Conservation (phyloP, 2,797 vertebrate genomes). For the Spea hammondii region DNA sequence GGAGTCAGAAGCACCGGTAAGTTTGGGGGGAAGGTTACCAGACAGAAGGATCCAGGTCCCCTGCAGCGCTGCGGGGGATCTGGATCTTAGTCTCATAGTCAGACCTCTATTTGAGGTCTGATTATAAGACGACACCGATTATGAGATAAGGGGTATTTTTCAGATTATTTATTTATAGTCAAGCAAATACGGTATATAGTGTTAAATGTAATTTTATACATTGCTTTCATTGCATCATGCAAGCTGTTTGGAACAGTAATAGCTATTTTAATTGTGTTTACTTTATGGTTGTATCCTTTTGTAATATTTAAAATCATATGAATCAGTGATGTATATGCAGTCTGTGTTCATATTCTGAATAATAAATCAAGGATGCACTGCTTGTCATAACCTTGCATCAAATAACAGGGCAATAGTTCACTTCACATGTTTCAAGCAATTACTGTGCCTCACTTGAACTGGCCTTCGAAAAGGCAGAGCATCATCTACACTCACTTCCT, state of each 20-base stretch:
- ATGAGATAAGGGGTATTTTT: too few species aligned
- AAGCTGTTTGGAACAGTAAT: neutral
- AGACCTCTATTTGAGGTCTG: too few species aligned
- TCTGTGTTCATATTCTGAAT: conserved; percentile 30
- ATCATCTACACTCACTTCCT: conserved; percentile 22
- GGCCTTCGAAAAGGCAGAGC: conserved; percentile 38
- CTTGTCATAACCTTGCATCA: conserved; percentile 44
- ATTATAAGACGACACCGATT: too few species aligned
- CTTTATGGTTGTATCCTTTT: conserved; percentile 23
- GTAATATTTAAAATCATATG: conserved; percentile 39
- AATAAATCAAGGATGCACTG: conserved; percentile 38
- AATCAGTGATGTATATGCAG: conserved; percentile 25
- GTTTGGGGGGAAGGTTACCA: too few species aligned
- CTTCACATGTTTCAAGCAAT: conserved; percentile 29
- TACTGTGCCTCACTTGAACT: conserved; percentile 41
- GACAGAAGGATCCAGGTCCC: too few species aligned
- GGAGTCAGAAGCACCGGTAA: too few species aligned
- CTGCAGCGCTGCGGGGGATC: too few species aligned
- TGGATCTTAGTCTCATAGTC: too few species aligned
- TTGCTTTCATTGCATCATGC: neutral
- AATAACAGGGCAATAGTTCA: conserved; percentile 23
- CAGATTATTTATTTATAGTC: too few species aligned
- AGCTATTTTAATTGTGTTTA: neutral
- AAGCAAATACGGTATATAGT: too few species aligned
- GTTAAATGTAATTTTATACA: too few species aligned